A percentile compares a stretch with the other conserved stretches of the same genome.
Conservation (phyloP, 1,140 invertebrate genomes). For the Acromyrmex heyeri region DNA sequence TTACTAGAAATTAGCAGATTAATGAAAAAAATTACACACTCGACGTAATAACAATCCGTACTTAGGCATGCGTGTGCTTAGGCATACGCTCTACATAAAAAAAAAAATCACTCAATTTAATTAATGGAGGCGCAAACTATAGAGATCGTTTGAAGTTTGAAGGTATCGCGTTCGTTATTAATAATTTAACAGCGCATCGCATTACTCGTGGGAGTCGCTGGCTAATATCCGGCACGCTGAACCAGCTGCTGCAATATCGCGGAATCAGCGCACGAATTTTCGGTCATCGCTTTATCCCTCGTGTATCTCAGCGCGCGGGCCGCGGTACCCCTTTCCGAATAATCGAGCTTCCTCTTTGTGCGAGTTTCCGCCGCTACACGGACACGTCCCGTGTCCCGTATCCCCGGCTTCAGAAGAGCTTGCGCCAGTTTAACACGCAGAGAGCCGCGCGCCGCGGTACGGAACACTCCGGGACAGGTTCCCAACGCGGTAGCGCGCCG, state of each 20-base stretch:
- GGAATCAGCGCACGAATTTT: slow-evolving; percentile 37
- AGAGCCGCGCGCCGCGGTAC: slow-evolving; percentile 56
- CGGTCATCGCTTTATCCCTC: slow-evolving; percentile 13
- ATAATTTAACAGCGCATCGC: slow-evolving; percentile 22
- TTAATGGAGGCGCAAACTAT: background rate
- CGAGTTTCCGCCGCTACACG: background rate
- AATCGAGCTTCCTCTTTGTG: slow-evolving; percentile 29
- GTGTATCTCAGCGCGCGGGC: background rate
- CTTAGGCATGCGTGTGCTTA: no score
- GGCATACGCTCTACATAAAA: background rate
- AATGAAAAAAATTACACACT: background rate
- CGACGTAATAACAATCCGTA: background rate
- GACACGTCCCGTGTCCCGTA: background rate
- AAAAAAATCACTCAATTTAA: slow-evolving; percentile 10
- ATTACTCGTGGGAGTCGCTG: slow-evolving; percentile 2
- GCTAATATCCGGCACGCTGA: slow-evolving; percentile 14
- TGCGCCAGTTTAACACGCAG: slow-evolving; percentile 55
- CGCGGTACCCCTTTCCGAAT: slow-evolving; percentile 23
- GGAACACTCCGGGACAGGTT: slow-evolving; percentile 44
- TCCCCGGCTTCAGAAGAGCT: slow-evolving; percentile 34
- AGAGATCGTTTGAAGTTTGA: background rate
- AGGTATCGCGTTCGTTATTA: background rate
- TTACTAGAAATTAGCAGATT: background rate
- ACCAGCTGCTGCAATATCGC: slow-evolving; percentile 13
- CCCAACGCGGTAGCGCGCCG: slow-evolving; percentile 29